phyloP scores from a whole-genome alignment of 2,797 vertebrate genomes.

The Huso huso region DNA sequence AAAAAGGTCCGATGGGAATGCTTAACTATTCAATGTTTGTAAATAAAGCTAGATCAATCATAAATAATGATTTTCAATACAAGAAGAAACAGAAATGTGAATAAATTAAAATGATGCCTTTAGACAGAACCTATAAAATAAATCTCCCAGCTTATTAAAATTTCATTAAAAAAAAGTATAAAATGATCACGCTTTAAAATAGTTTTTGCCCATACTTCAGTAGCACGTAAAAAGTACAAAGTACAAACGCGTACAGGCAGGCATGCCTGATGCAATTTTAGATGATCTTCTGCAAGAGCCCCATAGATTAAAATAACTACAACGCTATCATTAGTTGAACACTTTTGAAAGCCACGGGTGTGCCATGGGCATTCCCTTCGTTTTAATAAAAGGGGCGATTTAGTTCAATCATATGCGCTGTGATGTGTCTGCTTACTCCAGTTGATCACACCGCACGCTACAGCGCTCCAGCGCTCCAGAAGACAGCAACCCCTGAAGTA shows the following conservation, averaged over 20 bases:
- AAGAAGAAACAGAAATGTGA: too few relatives aligned
- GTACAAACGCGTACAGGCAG: too few relatives aligned
- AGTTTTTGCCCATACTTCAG: not conserved
- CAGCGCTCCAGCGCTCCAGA: slow-evolving; percentile 12
- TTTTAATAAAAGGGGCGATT: slow-evolving; percentile 29
- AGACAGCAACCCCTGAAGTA: slow-evolving; percentile 49
- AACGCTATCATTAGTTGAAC: not conserved
- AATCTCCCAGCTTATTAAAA: too few relatives aligned
- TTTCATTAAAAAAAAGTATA: not conserved
- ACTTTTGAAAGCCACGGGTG: not conserved
- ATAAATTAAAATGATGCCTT: too few relatives aligned
- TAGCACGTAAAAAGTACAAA: too few relatives aligned
- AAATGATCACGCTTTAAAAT: not conserved
- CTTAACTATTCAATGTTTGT: too few relatives aligned
- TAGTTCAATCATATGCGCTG: slow-evolving; percentile 45
- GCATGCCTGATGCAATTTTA: too few relatives aligned
- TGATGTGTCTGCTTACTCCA: slow-evolving; percentile 49
- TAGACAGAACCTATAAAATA: too few relatives aligned
- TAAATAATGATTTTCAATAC: too few relatives aligned
- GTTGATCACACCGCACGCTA: slow-evolving; percentile 20
- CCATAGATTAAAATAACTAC: too few relatives aligned
- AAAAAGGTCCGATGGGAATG: not conserved
- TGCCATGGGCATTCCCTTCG: slow-evolving; percentile 35
- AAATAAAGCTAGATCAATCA: too few relatives aligned
- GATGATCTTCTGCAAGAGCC: too few relatives aligned